Conservation (phyloP, 2,113 vertebrate genomes). For the Parotia lawesii region DNA sequence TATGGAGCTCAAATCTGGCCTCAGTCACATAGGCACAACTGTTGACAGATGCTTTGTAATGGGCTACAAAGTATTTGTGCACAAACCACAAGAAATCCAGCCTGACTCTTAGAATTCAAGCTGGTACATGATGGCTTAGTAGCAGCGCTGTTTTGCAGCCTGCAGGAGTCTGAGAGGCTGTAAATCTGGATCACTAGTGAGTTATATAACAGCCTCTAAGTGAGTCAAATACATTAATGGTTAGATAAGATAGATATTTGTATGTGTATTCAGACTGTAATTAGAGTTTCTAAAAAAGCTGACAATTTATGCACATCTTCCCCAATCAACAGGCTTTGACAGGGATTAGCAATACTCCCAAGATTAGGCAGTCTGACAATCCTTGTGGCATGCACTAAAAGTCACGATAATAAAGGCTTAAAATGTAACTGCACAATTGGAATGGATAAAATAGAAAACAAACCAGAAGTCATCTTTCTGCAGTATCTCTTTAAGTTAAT, state of each 20-base stretch:
- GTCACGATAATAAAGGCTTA: not conserved
- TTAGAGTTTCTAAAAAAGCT: not conserved
- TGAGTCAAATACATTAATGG: slow-evolving; percentile 11
- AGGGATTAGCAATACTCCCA: not conserved
- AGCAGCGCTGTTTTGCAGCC: not conserved
- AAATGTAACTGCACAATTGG: not conserved
- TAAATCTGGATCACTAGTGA: not conserved
- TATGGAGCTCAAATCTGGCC: not conserved
- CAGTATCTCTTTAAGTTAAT: not conserved
- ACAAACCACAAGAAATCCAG: not conserved
- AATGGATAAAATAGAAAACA: not conserved
- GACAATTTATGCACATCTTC: not conserved
- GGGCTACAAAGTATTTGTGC: not conserved
- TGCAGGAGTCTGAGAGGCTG: not conserved
- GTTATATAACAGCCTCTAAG: not conserved
- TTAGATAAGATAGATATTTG: not conserved
- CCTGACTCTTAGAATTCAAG: not conserved
- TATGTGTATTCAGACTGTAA: not conserved
- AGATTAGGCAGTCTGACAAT: not conserved
- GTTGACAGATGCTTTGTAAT: not conserved
- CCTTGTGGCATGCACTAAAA: not conserved
- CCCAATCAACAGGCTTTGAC: not conserved
- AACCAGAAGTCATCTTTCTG: not conserved
- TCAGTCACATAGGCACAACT: not conserved
- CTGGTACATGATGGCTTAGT: not conserved